phyloP scores from a whole-genome alignment of 2,113 vertebrate genomes.

The Pelmatolapia mariae region DNA sequence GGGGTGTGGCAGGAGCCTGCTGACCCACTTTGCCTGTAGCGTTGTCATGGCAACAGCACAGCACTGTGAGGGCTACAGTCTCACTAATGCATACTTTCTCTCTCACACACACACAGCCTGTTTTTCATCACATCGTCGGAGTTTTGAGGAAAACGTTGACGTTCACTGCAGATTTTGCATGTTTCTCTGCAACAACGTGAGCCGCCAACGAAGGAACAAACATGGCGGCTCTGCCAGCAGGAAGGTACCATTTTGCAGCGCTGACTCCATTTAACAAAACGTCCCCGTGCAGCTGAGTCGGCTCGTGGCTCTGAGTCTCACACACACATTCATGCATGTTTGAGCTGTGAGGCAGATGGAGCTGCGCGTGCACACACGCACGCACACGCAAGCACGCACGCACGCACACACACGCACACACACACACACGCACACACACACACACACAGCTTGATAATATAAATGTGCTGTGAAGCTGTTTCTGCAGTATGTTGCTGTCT shows the following conservation, averaged over 20 bases:
- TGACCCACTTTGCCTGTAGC: slow-evolving; percentile 70
- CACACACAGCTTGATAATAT: background rate
- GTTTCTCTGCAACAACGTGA: background rate
- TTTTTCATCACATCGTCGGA: background rate
- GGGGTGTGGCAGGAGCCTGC: slow-evolving; percentile 59
- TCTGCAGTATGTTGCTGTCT: background rate
- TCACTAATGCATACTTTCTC: background rate
- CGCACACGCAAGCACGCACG: accelerated
- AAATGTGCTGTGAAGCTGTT: background rate
- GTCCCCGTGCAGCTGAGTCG: background rate
- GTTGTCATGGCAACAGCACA: slow-evolving; percentile 56
- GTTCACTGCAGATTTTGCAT: background rate
- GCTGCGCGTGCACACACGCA: background rate
- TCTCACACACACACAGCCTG: background rate
- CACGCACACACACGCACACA: background rate
- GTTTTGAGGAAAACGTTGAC: background rate
- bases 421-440: accelerated
- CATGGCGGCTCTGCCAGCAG: background rate
- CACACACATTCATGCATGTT: background rate
- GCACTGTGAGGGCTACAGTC: slow-evolving; percentile 20
- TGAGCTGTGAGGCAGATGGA: background rate
- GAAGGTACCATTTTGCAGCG: slow-evolving; percentile 2
- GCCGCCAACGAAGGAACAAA: background rate
- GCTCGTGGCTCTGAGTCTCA: background rate
- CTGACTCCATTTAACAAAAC: slow-evolving; percentile 3